Base-by-base conservation (phyloP, 2,797 vertebrate species). In the Rhinophrynus dorsalis region DNA sequence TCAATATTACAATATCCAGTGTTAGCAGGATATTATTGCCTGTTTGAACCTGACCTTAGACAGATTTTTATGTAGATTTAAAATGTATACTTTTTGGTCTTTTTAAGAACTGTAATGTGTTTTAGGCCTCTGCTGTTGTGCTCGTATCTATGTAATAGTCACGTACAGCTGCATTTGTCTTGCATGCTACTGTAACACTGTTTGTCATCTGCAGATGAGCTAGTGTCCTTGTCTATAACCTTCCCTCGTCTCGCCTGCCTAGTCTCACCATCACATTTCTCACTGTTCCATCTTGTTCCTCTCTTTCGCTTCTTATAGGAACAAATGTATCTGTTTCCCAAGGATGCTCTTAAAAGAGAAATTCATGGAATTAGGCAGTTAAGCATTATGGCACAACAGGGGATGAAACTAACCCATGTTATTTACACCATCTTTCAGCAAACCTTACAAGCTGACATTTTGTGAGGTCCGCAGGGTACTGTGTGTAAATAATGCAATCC, bases 281-380 rank as follows among this genome's bases (percentile, higher is more conserved):
- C 35, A 24, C 24, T 32, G 20, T 52, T 64, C 54, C 69, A 73
- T 66, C 68, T 59, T 42, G 54, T 42, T 35, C 37, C 11, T 37
- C 17, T 45, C 37, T 58, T 37, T 24, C 54, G 38, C 62, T 45
- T 59, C 55, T 65, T 55, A 35, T 52, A 60, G 59, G 60, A 73
- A 66, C 62, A 37, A 66, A 73, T 52, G 54, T 52, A 44, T 58
- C 54, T 20, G 35, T 54, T n/a, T 73, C 70, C 70, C 70, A 73
- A 66, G 70, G 70, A 73, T 73, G 55, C 57, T 47, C 70, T 73
- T 60, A 67, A 73, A 73, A 47, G 70, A 73, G 62, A 73, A 33
- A 66, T 60, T 59, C 55, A 33, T 30, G 18, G 62, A 59, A 66
- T 45, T 33, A 66, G 55, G 62, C 69, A 52, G 69, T 73, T 73